phyloP scores from a whole-genome alignment of 2,888 invertebrate species.

The Molanna angustata region DNA sequence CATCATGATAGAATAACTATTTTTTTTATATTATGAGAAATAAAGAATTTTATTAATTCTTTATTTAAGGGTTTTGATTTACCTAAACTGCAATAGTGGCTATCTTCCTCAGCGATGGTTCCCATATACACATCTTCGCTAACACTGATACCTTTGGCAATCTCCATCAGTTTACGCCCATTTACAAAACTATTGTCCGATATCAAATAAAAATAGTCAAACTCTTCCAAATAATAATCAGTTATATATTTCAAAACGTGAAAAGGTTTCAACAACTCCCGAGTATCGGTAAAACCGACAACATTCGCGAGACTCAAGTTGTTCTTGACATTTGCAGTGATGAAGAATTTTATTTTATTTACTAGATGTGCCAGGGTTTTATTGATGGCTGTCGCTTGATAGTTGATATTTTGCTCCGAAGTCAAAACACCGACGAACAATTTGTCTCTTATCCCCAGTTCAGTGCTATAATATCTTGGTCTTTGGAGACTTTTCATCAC shows the following conservation, averaged over 20 bases:
- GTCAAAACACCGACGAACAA: conserved; percentile 85
- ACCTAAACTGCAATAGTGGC: conserved; percentile 69
- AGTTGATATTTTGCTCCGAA: conserved; percentile 67
- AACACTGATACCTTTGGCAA: conserved; percentile 77
- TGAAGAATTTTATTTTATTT: conserved; percentile 80
- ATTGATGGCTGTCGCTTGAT: conserved; percentile 80
- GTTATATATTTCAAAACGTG: conserved; percentile 87
- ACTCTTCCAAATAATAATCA: conserved; percentile 85
- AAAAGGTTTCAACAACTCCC: conserved; percentile 74
- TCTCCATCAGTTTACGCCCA: conserved; percentile 67
- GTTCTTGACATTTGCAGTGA: conserved; percentile 58
- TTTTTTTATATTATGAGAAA: no score
- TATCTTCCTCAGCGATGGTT: conserved; percentile 56
- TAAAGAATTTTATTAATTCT: no score
- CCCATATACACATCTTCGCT: conserved; percentile 85
- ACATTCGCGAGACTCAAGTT: conserved; percentile 65
- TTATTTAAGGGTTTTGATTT: no score
- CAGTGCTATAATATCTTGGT: conserved; percentile 92
- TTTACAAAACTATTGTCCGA: conserved; percentile 85
- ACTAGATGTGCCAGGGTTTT: conserved; percentile 81
- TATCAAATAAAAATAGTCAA: conserved; percentile 88
- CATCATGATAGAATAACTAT: no score
- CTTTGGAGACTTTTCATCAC: conserved; percentile 55
- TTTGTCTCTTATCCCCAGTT: conserved; percentile 88
- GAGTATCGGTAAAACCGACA: conserved; percentile 83